These are phyloP conservation scores for Acromyrmex charruanus DNA, from an alignment of 1,140 invertebrate species.

Conservation along the genomic window DNA sequence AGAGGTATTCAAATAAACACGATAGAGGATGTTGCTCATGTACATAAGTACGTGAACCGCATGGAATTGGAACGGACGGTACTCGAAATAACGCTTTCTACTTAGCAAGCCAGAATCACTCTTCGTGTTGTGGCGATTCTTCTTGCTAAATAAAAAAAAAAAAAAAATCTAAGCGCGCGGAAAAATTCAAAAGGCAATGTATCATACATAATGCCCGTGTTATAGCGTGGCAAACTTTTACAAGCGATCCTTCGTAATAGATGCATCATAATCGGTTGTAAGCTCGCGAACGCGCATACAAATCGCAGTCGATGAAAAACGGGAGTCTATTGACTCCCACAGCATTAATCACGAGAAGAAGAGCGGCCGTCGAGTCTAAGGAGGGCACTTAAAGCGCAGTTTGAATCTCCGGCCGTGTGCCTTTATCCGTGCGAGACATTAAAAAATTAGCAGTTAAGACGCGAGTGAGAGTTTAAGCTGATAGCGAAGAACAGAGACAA, in stretches of 20 bases:
- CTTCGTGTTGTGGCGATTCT: neutral
- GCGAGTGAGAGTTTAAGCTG: slow-evolving; percentile 3
- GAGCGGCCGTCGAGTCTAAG: slow-evolving; percentile 14
- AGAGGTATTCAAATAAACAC: slow-evolving; percentile 3
- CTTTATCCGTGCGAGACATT: slow-evolving; percentile 32
- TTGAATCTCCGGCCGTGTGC: slow-evolving; percentile 2
- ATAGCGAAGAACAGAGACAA: slow-evolving; percentile 24
- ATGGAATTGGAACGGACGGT: slow-evolving; percentile 17
- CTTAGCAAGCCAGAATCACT: neutral
- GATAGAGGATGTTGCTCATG: neutral
- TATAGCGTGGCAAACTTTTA: slow-evolving; percentile 22
- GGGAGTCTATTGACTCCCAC: slow-evolving; percentile 47
- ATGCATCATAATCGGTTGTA: slow-evolving; percentile 40
- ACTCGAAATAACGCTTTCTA: slow-evolving; percentile 12
- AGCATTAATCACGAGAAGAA: slow-evolving; percentile 41
- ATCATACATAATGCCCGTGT: slow-evolving; percentile 9
- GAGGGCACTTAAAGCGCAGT: slow-evolving; percentile 30
- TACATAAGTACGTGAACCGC: neutral
- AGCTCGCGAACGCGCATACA: slow-evolving; percentile 23
- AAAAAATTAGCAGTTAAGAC: slow-evolving; percentile 34
- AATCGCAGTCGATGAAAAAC: slow-evolving; percentile 30
- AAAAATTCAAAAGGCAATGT: slow-evolving; percentile 15
- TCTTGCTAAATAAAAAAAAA: neutral
- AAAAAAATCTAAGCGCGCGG: neutral
- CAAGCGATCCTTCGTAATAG: slow-evolving; percentile 34